Evolutionary conservation across 2,797 vertebrate genomes (phyloP).

Genomic region (Propithecus perrieri): DNA sequence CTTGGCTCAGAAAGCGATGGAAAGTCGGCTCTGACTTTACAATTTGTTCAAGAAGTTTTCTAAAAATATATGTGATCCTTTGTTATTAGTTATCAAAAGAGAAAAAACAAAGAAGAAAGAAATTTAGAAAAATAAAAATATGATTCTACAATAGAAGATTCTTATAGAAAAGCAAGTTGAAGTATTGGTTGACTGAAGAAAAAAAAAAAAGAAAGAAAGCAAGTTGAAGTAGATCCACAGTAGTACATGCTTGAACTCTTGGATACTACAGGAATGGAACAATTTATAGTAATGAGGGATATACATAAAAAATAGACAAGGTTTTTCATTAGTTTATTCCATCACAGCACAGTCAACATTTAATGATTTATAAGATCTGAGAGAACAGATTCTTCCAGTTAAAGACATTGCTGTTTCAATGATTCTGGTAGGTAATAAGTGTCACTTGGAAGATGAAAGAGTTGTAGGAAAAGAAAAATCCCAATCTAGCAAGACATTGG

Average conservation of each 20-base stretch:
- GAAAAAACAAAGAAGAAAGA: background rate
- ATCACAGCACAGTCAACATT: background rate
- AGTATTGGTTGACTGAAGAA: background rate
- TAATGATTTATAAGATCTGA: background rate
- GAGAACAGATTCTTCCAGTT: background rate
- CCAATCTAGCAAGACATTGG: background rate
- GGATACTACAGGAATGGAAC: background rate
- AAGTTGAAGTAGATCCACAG: background rate
- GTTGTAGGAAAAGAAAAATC: background rate
- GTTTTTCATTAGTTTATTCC: background rate
- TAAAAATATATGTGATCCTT: background rate
- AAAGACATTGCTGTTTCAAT: background rate
- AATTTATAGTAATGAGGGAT: background rate
- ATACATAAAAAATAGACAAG: background rate
- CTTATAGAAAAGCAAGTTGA: background rate
- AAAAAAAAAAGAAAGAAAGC: background rate
- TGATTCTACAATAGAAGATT: background rate
- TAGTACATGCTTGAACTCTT: background rate
- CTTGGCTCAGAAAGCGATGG: background rate
- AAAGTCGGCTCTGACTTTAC: background rate
- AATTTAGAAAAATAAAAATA: background rate
- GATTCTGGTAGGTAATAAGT: background rate
- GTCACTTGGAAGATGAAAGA: background rate
- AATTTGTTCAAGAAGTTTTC: background rate
- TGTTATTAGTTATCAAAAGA: background rate